Conservation (phyloP, 2,888 invertebrate genomes). For the Pseudanteris insignis region DNA sequence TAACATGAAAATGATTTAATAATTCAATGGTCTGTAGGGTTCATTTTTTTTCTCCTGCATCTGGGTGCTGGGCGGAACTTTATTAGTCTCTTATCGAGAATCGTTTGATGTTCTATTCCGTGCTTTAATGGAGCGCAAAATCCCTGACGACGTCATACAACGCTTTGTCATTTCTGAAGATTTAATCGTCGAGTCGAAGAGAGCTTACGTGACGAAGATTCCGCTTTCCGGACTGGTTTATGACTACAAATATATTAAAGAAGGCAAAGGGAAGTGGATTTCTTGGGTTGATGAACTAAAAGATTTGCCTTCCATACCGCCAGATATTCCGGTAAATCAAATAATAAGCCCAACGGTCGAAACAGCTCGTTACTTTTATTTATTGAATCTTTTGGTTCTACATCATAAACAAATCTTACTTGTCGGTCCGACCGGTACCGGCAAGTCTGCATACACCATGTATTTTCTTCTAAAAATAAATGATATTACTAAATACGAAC, state of each 20-base stretch:
- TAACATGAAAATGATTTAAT: no score
- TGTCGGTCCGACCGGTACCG: conserved; percentile 94
- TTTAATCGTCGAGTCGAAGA: conserved; percentile 57
- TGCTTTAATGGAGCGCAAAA: conserved; percentile 82
- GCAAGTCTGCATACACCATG: conserved; percentile 91
- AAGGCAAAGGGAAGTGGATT: conserved; percentile 92
- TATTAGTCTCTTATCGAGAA: conserved; percentile 77
- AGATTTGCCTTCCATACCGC: conserved; percentile 78
- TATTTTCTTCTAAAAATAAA: conserved; percentile 83
- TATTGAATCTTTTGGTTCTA: conserved; percentile 80
- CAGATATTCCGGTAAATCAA: conserved; percentile 91
- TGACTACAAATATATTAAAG: conserved; percentile 90
- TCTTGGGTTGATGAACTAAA: conserved; percentile 86
- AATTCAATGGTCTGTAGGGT: conserved; percentile 74
- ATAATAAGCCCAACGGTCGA: conserved; percentile 93
- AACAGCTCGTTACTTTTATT: conserved; percentile 82
- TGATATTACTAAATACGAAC: conserved; percentile 81
- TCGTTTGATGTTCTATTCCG: conserved; percentile 80
- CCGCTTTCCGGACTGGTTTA: conserved; percentile 85
- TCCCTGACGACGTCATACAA: conserved; percentile 74
- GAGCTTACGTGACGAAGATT: conserved; percentile 82
- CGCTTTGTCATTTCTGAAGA: conserved; percentile 61
- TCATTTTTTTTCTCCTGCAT: conserved; percentile 92
- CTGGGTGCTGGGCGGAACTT: conserved; percentile 89
- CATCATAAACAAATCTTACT: conserved; percentile 86